Evolutionary conservation across 2,797 vertebrate species (phyloP).

Genomic region (Arctocebus calabarensis): DNA sequence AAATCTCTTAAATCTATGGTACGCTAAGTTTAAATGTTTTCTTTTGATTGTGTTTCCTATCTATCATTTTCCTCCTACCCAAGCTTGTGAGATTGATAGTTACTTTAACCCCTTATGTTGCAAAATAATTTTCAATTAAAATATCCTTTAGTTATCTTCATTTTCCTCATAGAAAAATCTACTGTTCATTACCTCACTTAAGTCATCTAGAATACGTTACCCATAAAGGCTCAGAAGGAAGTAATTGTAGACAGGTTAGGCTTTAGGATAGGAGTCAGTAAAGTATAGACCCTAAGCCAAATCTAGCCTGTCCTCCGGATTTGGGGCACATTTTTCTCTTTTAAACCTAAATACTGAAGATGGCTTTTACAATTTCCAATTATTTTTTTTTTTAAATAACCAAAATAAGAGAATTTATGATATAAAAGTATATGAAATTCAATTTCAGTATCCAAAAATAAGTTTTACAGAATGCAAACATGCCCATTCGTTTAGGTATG

Average conservation of each 20-base stretch:
- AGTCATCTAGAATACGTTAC: background rate
- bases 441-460: background rate
- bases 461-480: background rate
- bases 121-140: conserved; percentile 47
- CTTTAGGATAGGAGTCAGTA: background rate
- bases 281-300: background rate
- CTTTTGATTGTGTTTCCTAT: background rate
- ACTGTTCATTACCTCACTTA: background rate
- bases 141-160: background rate
- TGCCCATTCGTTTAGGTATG: background rate
- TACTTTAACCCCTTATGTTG: background rate
- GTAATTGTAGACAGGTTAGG: background rate
- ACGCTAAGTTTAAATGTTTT: conserved; percentile 26
- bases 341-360: background rate
- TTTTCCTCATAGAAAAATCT: background rate
- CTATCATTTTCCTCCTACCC: background rate
- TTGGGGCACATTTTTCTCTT: background rate
- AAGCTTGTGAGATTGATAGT: background rate
- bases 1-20: conserved; percentile 22
- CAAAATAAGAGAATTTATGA: background rate
- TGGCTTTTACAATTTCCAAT: conserved; percentile 33
- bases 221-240: background rate
- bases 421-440: background rate
- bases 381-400: background rate
- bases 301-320: background rate